Evolutionary conservation across 2,113 vertebrate species (phyloP).

Genomic region (Caranx melampygus): DNA sequence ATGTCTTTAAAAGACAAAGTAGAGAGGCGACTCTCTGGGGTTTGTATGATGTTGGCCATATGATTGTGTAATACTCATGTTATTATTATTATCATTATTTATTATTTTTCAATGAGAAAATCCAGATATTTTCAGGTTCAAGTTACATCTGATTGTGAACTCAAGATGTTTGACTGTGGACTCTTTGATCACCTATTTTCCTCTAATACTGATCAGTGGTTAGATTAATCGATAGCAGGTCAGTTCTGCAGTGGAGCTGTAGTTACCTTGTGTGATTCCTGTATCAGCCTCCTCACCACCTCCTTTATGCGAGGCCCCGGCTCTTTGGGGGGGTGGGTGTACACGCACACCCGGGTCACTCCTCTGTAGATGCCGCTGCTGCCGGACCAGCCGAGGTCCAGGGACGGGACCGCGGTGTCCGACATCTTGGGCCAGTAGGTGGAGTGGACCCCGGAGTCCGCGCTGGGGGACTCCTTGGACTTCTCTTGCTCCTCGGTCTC

Average conservation of each 20-base stretch:
- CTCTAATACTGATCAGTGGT: too few relatives aligned
- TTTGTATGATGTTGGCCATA: too few relatives aligned
- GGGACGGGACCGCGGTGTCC: conserved; percentile 90
- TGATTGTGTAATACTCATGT: too few relatives aligned
- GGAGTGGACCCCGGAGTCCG: conserved; percentile 82
- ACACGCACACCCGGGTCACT: conserved; percentile 88
- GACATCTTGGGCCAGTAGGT: conserved; percentile 96
- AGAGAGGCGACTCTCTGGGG: too few relatives aligned
- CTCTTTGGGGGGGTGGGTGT: conserved; percentile 92
- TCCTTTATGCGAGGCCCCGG: conserved; percentile 92
- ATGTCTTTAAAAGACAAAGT: too few relatives aligned
- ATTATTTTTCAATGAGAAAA: too few relatives aligned
- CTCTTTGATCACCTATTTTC: too few relatives aligned
- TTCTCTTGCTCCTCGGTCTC: conserved; percentile 73
- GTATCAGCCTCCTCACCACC: conserved; percentile 92
- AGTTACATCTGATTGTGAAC: too few relatives aligned
- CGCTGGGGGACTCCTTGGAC: conserved; percentile 62
- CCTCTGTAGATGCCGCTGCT: conserved; percentile 88
- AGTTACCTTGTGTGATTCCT: conserved; percentile 91
- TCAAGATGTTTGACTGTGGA: neutral
- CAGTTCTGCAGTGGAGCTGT: neutral
- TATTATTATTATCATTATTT: too few relatives aligned
- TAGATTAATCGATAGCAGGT: neutral
- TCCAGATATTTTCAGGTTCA: too few relatives aligned
- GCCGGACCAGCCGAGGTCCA: conserved; percentile 95